A percentile compares a stretch with the other conserved stretches of the same genome.
Evolutionary conservation across 2,888 invertebrate species (phyloP).

Genomic region (Lamproptera curius): DNA sequence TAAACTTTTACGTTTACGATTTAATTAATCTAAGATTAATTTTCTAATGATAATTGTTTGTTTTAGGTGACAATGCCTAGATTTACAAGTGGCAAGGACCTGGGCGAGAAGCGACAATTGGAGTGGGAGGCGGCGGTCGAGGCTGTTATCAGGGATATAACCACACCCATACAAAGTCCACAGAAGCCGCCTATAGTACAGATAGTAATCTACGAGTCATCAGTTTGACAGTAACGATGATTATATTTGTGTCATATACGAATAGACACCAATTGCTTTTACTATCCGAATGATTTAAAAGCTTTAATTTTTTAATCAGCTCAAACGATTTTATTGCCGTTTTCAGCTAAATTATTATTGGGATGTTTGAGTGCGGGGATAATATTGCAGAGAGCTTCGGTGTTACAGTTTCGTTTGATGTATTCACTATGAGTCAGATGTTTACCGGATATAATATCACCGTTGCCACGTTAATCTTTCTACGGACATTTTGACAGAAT

Average conservation of each 20-base stretch:
- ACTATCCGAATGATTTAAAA: too few species aligned
- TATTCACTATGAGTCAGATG: too few species aligned
- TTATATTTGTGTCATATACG: too few species aligned
- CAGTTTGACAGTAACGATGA: constrained; percentile 78
- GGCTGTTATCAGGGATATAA: constrained; percentile 85
- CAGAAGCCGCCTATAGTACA: constrained; percentile 82
- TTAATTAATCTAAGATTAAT: too few species aligned
- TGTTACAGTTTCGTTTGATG: too few species aligned
- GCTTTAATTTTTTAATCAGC: too few species aligned
- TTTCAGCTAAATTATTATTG: too few species aligned
- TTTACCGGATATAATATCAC: background rate
- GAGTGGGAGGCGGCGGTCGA: constrained; percentile 89
- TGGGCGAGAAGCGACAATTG: constrained; percentile 75
- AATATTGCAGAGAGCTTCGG: too few species aligned
- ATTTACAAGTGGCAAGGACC: constrained; percentile 64
- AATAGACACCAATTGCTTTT: too few species aligned
- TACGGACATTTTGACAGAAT: constrained; percentile 11
- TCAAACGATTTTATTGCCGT: too few species aligned
- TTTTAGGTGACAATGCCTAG: constrained; percentile 86
- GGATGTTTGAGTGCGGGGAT: too few species aligned
- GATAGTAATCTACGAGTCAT: constrained; percentile 92
- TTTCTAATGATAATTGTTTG: constrained; percentile 27
- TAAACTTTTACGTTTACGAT: too few species aligned
- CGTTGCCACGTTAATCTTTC: constrained; percentile 1
- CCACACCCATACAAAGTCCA: constrained; percentile 77